phyloP scores from a whole-genome alignment of 92 coral and sea anemone species.

The Chrysogorgia sp. region DNA sequence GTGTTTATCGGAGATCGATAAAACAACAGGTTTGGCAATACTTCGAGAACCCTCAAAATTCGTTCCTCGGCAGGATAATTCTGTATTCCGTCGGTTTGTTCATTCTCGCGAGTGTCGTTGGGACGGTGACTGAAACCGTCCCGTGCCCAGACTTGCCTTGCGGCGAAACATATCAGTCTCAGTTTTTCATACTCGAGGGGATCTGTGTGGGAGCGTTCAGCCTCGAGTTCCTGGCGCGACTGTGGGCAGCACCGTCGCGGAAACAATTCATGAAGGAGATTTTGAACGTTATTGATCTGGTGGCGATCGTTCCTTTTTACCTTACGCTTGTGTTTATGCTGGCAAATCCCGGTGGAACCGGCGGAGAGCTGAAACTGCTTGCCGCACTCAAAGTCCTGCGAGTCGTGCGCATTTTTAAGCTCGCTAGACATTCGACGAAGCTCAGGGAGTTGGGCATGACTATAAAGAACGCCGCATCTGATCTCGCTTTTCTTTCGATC shows the following conservation, averaged over 20 bases:
- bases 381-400: constrained; percentile 89
- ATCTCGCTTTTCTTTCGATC: constrained; percentile 77
- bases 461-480: constrained; percentile 72
- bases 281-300: constrained; percentile 84
- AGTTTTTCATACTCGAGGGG: constrained; percentile 72
- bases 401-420: constrained; percentile 84
- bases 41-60: constrained; percentile 71
- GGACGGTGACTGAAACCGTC: constrained; percentile 89
- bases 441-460: constrained; percentile 87
- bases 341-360: constrained; percentile 66
- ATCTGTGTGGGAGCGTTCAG: constrained; percentile 84
- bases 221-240: constrained; percentile 72
- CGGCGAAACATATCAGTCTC: constrained; percentile 54
- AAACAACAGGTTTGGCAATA: constrained; percentile 76
- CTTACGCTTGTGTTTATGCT: constrained; percentile 62
- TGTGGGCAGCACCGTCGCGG: constrained; percentile 72
- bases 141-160: constrained; percentile 78
- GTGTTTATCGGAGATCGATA: constrained; percentile 46
- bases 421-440: constrained; percentile 87
- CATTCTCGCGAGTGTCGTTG: constrained; percentile 85
- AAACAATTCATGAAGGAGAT: constrained; percentile 68
- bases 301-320: constrained; percentile 87
- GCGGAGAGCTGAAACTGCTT: constrained; percentile 72
- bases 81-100: constrained; percentile 83
- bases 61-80: constrained; percentile 68